Evolutionary conservation across 1,140 invertebrate genomes (phyloP).

Genomic region (Sinonovacula constricta): DNA sequence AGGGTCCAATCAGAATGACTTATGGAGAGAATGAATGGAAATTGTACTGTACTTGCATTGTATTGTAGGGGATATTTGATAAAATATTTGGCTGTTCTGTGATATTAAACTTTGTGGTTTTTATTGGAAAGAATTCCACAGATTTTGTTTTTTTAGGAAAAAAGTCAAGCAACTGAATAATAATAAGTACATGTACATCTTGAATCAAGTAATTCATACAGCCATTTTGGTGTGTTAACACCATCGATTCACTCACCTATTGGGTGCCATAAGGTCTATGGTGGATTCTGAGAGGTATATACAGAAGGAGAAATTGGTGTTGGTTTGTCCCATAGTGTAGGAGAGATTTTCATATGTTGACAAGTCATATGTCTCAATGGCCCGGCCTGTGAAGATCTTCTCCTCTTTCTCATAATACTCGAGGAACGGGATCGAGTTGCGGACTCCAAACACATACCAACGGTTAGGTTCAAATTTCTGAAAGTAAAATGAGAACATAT

Average conservation of each 20-base stretch:
- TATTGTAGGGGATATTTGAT: no score
- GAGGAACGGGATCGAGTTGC: conserved; percentile 25
- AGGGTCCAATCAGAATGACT: no score
- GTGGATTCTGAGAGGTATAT: conserved; percentile 15
- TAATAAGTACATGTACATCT: no score
- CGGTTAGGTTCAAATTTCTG: conserved; percentile 48
- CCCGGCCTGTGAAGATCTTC: conserved; percentile 32
- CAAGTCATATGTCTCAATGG: conserved; percentile 18
- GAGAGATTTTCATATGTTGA: conserved; percentile 36
- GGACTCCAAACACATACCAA: conserved; percentile 50
- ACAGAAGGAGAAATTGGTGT: conserved; percentile 34
- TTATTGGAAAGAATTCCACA: no score
- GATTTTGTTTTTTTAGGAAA: no score
- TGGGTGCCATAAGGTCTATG: conserved; percentile 40
- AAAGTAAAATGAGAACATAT: conserved; percentile 3
- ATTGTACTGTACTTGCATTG: no score
- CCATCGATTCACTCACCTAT: conserved; percentile 3
- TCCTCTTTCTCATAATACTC: conserved; percentile 47
- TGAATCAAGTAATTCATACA: no score
- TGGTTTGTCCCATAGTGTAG: conserved; percentile 42
- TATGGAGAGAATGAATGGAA: no score
- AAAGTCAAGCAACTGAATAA: no score
- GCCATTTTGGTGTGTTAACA: not conserved
- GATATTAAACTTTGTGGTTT: no score
- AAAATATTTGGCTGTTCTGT: no score